Percentiles rank a stretch among this genome's conserved stretches.
These are phyloP conservation scores for Talpa occidentalis DNA, from an alignment of 2,113 vertebrate genomes.

Conservation along the genomic window DNA sequence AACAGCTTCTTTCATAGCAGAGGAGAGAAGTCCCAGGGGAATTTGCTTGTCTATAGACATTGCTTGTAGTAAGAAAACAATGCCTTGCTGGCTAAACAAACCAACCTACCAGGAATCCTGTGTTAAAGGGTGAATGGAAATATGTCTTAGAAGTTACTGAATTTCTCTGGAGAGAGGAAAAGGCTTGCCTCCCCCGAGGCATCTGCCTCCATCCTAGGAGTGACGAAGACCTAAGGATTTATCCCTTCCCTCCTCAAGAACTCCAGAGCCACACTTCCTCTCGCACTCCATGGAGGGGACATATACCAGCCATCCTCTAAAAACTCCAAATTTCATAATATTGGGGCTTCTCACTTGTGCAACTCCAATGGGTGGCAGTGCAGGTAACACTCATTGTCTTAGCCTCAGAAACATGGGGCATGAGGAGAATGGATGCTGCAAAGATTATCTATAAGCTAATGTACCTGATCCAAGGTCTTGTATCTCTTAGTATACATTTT, in stretches of 20 bases:
- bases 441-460: neutral
- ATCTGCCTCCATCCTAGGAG: neutral
- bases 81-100: neutral
- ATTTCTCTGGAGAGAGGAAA: slow-evolving; percentile 1
- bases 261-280: neutral
- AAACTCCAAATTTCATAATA: neutral
- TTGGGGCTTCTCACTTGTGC: neutral
- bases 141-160: neutral
- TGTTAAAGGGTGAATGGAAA: neutral
- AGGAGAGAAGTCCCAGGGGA: neutral
- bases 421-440: too few relatives aligned
- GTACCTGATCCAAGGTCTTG: neutral
- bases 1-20: neutral
- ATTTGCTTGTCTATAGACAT: neutral
- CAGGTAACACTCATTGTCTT: neutral
- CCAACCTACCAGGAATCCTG: neutral
- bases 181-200: neutral
- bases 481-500: neutral
- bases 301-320: neutral
- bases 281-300: neutral
- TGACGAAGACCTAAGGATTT: neutral
- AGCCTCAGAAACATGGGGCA: neutral
- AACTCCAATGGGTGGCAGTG: neutral
- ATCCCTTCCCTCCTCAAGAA: neutral
- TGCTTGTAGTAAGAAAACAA: neutral